A percentile compares a stretch with the other conserved stretches of the same genome.
Evolutionary conservation across 2,113 vertebrate genomes (phyloP).

Genomic region (Thamnaconus septentrionalis): DNA sequence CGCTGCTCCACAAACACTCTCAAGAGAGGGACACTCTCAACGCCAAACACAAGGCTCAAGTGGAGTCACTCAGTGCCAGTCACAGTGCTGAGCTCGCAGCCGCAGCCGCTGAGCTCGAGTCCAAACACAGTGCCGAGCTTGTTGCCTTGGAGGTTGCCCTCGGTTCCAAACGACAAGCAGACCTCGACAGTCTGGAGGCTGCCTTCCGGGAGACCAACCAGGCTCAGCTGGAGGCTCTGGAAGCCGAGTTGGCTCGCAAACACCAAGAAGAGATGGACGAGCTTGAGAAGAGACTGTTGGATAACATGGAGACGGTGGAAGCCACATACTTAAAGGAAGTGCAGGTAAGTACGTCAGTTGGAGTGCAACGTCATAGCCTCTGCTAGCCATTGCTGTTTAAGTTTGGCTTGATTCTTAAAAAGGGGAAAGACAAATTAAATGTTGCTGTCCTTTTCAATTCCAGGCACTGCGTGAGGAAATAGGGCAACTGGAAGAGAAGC

Average conservation of each 20-base stretch:
- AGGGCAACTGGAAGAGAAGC: conserved; percentile 56
- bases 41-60: conserved; percentile 58
- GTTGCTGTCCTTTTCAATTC: not conserved
- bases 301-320: conserved; percentile 86
- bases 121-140: conserved; percentile 59
- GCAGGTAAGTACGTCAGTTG: conserved; percentile 72
- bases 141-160: conserved; percentile 65
- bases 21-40: conserved; percentile 50
- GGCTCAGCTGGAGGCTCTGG: conserved; percentile 72
- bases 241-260: conserved; percentile 70
- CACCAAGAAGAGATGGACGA: conserved; percentile 79
- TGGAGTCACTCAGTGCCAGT: conserved; percentile 61
- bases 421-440: not conserved
- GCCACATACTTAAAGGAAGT: conserved; percentile 84
- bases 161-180: conserved; percentile 63
- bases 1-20: conserved; percentile 36
- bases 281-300: conserved; percentile 79
- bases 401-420: no score
- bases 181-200: conserved; percentile 66
- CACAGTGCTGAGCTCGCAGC: conserved; percentile 58
- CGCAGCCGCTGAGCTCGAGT: conserved; percentile 37
- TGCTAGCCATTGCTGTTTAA: no score
- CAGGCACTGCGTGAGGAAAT: conserved; percentile 74
- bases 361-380: no score
- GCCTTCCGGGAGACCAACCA: conserved; percentile 63